Evolutionary conservation across 1,140 invertebrate genomes (phyloP), one percentile per base, ranked within the genome.

Genomic region (Ostrea denselamellosa): DNA sequence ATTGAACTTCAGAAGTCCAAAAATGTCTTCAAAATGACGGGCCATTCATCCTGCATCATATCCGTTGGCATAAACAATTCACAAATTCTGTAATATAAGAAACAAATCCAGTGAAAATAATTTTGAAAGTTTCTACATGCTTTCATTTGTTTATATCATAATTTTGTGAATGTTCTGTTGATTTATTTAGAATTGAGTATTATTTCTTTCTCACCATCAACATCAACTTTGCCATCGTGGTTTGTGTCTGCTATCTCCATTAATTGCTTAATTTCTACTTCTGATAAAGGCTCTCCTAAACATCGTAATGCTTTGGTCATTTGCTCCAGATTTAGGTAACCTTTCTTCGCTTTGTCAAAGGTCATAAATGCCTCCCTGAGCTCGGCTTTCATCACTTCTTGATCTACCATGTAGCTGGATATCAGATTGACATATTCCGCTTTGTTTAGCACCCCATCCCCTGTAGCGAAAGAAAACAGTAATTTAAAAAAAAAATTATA

Each of bases 201-300:
- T 44, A 2, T 44, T 44, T 44, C 34, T 44, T 62, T 19, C 83
- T 81, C 14, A 88, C 87, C 87, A n/a, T 88, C 68, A 19, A 85
- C 65, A 88, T 88, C 87, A 54, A 88, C 77, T 25, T 77, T 54
- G n/a, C 87, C 83, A 34, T 85, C 83, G 12, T 82, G n/a, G 44
- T 85, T 85, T 28, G 28, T 77, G 62, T 85, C 83, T 8, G 83
- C 87, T 71, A 71, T 12, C 19, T 88, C 77, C 22, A 88, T 85
- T 56, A 88, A 56, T 28, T 68, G 53, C 17, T 85, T 53, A n/a
- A 88, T 85, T 88, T 88, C 87, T 56, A 53, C 71, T 9, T 88
- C 87, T 25, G 83, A 62, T 58, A 88, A 10, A 17, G 53, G 58
- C 28, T 88, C 83, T 7, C 87, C 87, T 17, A 88, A n/a, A 28